Conservation (phyloP, 2,113 vertebrate species). For the Heterotilapia buettikoferi region DNA sequence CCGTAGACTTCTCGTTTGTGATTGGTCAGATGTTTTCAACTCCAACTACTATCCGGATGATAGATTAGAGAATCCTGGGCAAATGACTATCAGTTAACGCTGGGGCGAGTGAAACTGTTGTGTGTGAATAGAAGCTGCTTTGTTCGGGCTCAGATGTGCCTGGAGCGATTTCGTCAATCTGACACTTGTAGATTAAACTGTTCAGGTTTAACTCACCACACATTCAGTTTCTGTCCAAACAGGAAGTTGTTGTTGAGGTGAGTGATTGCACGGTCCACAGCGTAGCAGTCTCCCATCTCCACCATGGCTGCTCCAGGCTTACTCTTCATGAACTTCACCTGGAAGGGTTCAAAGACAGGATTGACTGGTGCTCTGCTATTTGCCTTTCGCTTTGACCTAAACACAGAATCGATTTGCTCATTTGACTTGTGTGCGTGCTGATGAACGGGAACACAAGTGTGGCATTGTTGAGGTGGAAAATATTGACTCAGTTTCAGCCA, state of each 20-base stretch:
- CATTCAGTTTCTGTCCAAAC: slow-evolving; percentile 90
- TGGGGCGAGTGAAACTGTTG: not conserved
- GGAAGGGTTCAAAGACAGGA: not conserved
- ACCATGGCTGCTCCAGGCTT: slow-evolving; percentile 94
- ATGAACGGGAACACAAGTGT: not conserved
- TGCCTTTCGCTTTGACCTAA: not conserved
- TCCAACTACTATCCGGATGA: not conserved
- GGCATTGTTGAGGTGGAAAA: not conserved
- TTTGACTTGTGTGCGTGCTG: not conserved
- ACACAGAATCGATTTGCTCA: not conserved
- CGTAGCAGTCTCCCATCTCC: slow-evolving; percentile 92
- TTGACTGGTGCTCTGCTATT: not conserved
- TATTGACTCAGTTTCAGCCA: not conserved
- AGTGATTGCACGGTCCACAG: slow-evolving; percentile 88
- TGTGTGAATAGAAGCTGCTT: not conserved
- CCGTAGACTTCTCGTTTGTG: not conserved
- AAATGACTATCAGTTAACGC: fast-evolving
- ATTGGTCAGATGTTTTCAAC: not conserved
- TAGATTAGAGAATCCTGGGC: not conserved
- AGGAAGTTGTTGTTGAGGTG: slow-evolving; percentile 95
- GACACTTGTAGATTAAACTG: not conserved
- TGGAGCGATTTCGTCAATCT: fast-evolving
- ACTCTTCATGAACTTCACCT: slow-evolving; percentile 98
- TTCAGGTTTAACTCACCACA: slow-evolving; percentile 76
- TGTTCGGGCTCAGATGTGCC: not conserved